Conservation (phyloP, 1,140 invertebrate species). For the Drosophila jambulina region DNA sequence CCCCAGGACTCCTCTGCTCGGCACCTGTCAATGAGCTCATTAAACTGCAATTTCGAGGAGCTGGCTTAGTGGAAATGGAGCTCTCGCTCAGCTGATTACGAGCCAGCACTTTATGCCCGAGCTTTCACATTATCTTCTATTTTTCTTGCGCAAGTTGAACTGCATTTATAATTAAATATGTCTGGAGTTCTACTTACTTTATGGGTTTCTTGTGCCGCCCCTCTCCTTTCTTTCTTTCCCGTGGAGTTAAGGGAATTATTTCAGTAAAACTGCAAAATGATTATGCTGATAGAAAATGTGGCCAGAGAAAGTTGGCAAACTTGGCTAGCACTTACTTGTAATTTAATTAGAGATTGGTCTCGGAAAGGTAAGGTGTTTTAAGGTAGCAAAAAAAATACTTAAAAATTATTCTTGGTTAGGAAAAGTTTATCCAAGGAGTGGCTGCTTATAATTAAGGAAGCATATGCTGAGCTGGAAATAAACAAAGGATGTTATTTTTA, state of each 20-base stretch:
- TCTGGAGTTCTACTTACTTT: constrained; percentile 51
- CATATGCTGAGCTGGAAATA: neutral
- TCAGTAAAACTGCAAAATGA: constrained; percentile 26
- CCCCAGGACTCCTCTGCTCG: constrained; percentile 4
- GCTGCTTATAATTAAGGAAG: neutral
- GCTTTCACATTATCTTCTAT: constrained; percentile 18
- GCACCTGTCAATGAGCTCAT: constrained; percentile 77
- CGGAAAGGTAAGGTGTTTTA: neutral
- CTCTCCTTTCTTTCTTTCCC: no score
- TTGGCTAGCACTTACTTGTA: constrained; percentile 11
- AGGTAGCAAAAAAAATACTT: neutral
- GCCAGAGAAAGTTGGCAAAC: constrained; percentile 30
- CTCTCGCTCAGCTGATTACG: constrained; percentile 51
- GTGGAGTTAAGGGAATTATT: constrained; percentile 36
- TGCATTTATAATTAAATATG: constrained; percentile 66
- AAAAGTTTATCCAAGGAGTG: neutral
- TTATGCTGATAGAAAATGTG: constrained; percentile 48
- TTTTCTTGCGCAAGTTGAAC: constrained; percentile 39
- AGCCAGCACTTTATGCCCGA: constrained; percentile 27
- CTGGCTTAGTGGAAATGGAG: constrained; percentile 55
- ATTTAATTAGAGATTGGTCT: constrained; percentile 21
- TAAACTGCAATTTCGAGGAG: constrained; percentile 71
- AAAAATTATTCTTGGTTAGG: neutral
- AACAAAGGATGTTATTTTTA: no score
- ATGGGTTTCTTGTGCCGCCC: constrained; percentile 12